Evolutionary conservation across 92 coral and sea anemone species (phyloP), one percentile per base, ranked within the genome.

Genomic region (Galaxea fascicularis): DNA sequence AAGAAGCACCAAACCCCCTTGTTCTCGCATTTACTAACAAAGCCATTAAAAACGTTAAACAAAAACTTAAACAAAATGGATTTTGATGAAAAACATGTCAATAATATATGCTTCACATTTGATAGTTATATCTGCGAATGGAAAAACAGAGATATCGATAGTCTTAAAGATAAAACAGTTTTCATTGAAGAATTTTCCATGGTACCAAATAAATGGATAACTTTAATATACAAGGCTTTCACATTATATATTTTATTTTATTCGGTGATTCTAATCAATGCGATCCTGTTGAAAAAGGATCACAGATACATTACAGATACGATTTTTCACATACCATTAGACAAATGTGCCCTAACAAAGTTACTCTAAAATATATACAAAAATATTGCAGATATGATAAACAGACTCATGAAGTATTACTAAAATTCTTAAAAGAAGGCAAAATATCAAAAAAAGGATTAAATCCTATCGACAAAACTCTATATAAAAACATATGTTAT

Each of bases 271-370:
- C n/a, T n/a, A n/a, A n/a, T n/a, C n/a, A n/a, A n/a, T n/a, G n/a
- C n/a, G n/a, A n/a, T n/a, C n/a, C n/a, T n/a, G n/a, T 78, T 0
- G 57, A 78, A n/a, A n/a, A n/a, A n/a, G n/a, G n/a, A n/a, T n/a
- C n/a, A n/a, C n/a, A n/a, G n/a, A n/a, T n/a, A n/a, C 20, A 52
- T 39, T 80, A 87, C 67, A 67, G 82, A 53, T 87, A 87, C 47
- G 11, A 21, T 17, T 1, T 3, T 3, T 81, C 88, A 4, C 62
- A 73, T n/a, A 44, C 91, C 0, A 45, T 87, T 9, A 29, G 20
- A 9, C 35, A 82, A 26, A 87, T 87, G 82, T 87, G 83, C 49
- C 83, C 80, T 4, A 86, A 56, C 30, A 80, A 5, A 20, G 81
- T 79, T 28, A 82, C 84, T n/a, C 75, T 63, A 10, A 10, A 63